phyloP scores from a whole-genome alignment of 1,140 invertebrate species.

The Leucophenga varia region DNA sequence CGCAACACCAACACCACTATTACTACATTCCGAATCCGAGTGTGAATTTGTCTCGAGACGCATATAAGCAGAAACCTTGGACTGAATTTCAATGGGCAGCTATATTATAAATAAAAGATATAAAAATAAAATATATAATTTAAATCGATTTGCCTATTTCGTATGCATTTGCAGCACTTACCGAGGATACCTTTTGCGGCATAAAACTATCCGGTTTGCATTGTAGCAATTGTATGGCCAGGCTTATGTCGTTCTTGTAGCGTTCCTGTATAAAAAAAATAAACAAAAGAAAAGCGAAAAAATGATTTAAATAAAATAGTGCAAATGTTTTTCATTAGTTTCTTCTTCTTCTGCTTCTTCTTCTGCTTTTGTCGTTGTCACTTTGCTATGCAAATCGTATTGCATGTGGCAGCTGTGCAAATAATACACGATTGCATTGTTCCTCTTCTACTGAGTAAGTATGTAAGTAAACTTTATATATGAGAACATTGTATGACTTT shows the following conservation, averaged over 20 bases:
- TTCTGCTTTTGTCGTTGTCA: conserved; percentile 20
- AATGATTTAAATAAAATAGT: background rate
- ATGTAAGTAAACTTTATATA: too few relatives aligned
- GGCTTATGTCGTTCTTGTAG: conserved; percentile 91
- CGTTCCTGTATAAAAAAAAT: conserved; percentile 72
- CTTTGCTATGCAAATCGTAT: too few relatives aligned
- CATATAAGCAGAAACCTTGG: conserved; percentile 79
- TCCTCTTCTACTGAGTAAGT: too few relatives aligned
- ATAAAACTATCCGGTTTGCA: conserved; percentile 95
- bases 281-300: conserved; percentile 14
- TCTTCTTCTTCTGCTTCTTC: conserved; percentile 5
- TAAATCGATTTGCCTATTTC: background rate
- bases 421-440: too few relatives aligned
- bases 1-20: conserved; percentile 49
- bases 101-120: too few relatives aligned
- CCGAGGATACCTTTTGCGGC: conserved; percentile 86
- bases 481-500: too few relatives aligned
- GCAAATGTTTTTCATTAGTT: conserved; percentile 19
- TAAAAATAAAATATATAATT: conserved; percentile 4
- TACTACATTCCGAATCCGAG: conserved; percentile 55
- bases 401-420: too few relatives aligned
- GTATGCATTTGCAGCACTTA: conserved; percentile 59
- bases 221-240: conserved; percentile 91
- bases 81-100: conserved; percentile 88
- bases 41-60: conserved; percentile 68